phyloP scores from a whole-genome alignment of 2,797 vertebrate genomes.

The Hyperoplus immaculatus region DNA sequence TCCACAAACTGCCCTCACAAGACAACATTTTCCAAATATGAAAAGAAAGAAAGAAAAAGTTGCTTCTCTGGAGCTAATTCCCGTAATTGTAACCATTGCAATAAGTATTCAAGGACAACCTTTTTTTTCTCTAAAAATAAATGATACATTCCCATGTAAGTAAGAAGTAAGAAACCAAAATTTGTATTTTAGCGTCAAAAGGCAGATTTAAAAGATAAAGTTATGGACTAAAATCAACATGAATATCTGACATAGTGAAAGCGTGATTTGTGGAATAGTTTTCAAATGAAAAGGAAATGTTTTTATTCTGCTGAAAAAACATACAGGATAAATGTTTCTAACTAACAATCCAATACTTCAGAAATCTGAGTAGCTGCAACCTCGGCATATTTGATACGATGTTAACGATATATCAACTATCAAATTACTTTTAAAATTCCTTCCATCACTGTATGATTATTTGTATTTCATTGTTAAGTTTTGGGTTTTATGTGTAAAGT shows the following conservation, averaged over 20 bases:
- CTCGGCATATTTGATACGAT: neutral
- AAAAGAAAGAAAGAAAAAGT: neutral
- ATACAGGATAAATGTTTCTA: neutral
- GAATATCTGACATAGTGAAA: neutral
- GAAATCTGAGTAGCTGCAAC: neutral
- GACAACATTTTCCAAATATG: neutral
- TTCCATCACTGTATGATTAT: neutral
- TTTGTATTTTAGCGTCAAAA: neutral
- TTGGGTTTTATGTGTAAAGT: too few species aligned
- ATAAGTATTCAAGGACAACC: neutral
- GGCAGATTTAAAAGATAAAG: neutral
- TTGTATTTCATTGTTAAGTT: neutral
- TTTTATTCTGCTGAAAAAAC: neutral
- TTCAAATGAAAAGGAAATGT: neutral
- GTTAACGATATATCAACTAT: neutral
- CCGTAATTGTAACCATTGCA: neutral
- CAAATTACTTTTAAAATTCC: neutral
- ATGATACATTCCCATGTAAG: neutral
- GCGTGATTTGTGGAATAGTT: neutral
- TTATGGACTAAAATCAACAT: neutral
- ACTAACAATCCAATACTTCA: neutral
- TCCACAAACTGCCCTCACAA: neutral
- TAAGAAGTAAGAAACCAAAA: neutral
- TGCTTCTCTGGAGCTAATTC: neutral
- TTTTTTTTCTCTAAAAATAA: neutral